A percentile compares a stretch with the other conserved stretches of the same genome.
These are phyloP conservation scores for Papilio glaucus DNA, from an alignment of 1,140 invertebrate genomes.

Conservation along the genomic window DNA sequence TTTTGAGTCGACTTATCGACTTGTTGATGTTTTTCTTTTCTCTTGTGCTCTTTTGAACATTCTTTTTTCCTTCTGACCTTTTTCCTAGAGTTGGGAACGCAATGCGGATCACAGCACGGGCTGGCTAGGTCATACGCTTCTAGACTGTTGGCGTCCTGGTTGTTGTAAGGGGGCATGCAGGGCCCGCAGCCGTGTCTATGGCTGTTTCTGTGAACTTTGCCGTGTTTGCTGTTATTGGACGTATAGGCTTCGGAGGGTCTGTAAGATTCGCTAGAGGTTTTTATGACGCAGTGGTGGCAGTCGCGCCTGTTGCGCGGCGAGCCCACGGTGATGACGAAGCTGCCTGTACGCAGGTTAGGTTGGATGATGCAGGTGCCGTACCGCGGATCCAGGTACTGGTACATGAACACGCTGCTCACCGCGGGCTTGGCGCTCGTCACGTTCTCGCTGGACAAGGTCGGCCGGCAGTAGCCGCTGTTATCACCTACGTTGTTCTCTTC, in stretches of 20 bases:
- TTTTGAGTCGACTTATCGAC: constrained; percentile 77
- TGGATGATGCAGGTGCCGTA: constrained; percentile 87
- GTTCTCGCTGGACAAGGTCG: constrained; percentile 89
- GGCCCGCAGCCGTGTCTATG: constrained; percentile 89
- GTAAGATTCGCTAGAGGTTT: constrained; percentile 83
- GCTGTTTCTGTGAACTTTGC: constrained; percentile 65
- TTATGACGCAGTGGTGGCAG: constrained; percentile 87
- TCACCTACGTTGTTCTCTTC: constrained; percentile 66
- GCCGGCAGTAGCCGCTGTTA: constrained; percentile 83
- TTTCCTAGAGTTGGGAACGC: constrained; percentile 89
- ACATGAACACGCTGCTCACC: constrained; percentile 85
- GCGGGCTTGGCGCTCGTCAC: constrained; percentile 84
- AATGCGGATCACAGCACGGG: constrained; percentile 92
- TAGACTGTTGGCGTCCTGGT: constrained; percentile 88
- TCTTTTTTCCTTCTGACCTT: constrained; percentile 86
- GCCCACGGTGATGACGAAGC: constrained; percentile 87
- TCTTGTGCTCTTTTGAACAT: constrained; percentile 85
- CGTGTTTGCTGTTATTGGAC: constrained; percentile 60
- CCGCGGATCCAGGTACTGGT: constrained; percentile 88
- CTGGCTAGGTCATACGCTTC: constrained; percentile 93
- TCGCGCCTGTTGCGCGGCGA: constrained; percentile 86
- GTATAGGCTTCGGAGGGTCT: constrained; percentile 63
- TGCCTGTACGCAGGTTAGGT: constrained; percentile 85
- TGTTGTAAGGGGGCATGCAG: constrained; percentile 86
- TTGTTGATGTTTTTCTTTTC: constrained; percentile 80